A percentile compares a stretch with the other conserved stretches of the same genome.
Evolutionary conservation across 2,797 vertebrate genomes (phyloP).

Genomic region (Melanotaenia parkinsoni): DNA sequence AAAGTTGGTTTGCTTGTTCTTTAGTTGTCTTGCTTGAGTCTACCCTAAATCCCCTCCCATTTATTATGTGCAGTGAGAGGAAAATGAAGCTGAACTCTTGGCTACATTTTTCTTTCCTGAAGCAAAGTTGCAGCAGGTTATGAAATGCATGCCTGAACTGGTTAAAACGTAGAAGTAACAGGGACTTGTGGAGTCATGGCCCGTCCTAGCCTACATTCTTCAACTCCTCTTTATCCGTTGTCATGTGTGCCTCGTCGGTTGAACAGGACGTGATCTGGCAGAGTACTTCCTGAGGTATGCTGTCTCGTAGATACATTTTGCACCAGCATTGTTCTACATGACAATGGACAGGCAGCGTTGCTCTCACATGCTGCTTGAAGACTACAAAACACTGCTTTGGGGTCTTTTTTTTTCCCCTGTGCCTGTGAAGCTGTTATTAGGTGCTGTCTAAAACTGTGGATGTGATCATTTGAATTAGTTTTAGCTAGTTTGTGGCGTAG

Average conservation of each 20-base stretch:
- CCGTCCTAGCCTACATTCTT: constrained; percentile 16
- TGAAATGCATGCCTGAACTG: not conserved
- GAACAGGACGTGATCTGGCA: constrained; percentile 73
- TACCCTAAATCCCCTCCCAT: constrained; percentile 1
- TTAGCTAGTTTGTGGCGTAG: constrained; percentile 27
- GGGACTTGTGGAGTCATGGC: constrained; percentile 9
- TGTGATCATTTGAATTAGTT: constrained; percentile 16
- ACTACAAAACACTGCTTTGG: constrained; percentile 30
- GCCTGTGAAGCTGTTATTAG: constrained; percentile 22
- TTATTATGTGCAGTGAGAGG: not conserved
- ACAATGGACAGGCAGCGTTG: constrained; percentile 55
- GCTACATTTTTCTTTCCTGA: constrained; percentile 7
- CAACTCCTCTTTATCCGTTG: constrained; percentile 28
- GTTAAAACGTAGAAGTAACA: not conserved
- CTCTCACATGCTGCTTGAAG: constrained; percentile 52
- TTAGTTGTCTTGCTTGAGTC: not conserved
- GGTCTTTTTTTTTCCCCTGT: constrained; percentile 55
- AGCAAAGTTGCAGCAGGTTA: not conserved
- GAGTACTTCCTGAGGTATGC: constrained; percentile 71
- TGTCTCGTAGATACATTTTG: constrained; percentile 50
- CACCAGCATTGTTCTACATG: constrained; percentile 61
- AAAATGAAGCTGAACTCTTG: not conserved
- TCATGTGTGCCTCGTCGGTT: constrained; percentile 36
- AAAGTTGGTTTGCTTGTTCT: constrained; percentile 15
- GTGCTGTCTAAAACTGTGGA: constrained; percentile 18